Base-by-base conservation (phyloP, 2,113 vertebrate genomes). In the Setophaga kirtlandii region DNA sequence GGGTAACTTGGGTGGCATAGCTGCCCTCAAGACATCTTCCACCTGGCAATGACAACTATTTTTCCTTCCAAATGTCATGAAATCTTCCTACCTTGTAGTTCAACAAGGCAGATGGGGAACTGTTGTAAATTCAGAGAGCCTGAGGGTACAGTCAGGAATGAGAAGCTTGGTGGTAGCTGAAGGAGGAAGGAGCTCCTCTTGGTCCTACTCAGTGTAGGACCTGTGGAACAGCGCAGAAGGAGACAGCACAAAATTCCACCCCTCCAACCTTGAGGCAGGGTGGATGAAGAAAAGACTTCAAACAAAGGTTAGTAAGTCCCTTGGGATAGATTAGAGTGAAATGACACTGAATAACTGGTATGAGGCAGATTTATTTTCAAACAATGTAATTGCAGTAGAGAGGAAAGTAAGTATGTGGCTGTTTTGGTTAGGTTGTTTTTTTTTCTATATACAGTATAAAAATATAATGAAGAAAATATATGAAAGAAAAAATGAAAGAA, bases 361-460 rank as follows among this genome's bases (percentile, higher is more conserved):
- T 18, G 42, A 73, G 42, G 6, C 3, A 42, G 50, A 50, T 50
- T 65, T 50, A 27, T 73, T 58, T 64, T 65, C 68, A 58, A 73
- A 58, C 17, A 64, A 33, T 58, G 15, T 19, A 64, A 46, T 56
- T 56, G 25, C 2, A 11, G 3, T 19, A 18, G 31, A 65, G 22
- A 33, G 8, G 20, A 42, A 52, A 15, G 10, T 59, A n/a, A 33
- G 13, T 31, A 35, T 31, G 17, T 19, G 8, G 13, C 6, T 49
- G 35, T 0, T 53, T 47, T 24, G 16, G 2, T 24, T 44, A 37
- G 10, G 1, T 15, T 39, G 18, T 2, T 2, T 83, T 65, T 15
- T 3, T 65, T 15, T 3, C 44, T 69, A 10, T 47, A 31, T 18
- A 30, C 64, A 56, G 9, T 35, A 27, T 25, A 25, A 71, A 87